Conservation (phyloP, 2,113 vertebrate species). For the Symphodus melops region DNA sequence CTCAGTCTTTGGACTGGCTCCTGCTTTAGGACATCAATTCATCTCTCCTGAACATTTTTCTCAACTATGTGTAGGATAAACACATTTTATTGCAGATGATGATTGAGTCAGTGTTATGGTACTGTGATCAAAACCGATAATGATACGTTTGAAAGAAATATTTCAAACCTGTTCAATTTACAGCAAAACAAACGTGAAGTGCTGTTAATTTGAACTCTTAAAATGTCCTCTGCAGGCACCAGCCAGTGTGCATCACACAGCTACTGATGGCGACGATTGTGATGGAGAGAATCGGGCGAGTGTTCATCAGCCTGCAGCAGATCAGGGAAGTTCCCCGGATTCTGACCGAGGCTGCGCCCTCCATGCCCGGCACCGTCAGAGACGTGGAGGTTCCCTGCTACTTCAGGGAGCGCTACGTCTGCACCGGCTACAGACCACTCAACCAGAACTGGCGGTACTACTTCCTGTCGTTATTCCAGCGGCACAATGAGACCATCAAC, state of each 20-base stretch:
- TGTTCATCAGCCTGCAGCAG: constrained; percentile 83
- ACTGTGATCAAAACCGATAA: no score
- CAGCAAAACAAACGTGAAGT: no score
- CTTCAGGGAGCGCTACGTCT: constrained; percentile 89
- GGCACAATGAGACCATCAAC: constrained; percentile 93
- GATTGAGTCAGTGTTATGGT: no score
- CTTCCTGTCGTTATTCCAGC: constrained; percentile 88
- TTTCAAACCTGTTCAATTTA: no score
- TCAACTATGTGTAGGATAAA: no score
- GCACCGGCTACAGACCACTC: constrained; percentile 87
- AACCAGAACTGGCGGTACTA: constrained; percentile 90
- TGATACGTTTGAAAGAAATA: no score
- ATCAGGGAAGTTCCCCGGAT: constrained; percentile 75
- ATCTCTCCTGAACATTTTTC: no score
- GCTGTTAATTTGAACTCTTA: not conserved
- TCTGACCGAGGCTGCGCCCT: constrained; percentile 69
- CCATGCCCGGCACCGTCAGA: constrained; percentile 80
- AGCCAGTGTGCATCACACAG: not conserved
- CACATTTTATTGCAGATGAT: no score
- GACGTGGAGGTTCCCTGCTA: constrained; percentile 86
- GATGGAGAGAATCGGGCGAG: constrained; percentile 83
- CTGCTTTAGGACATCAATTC: no score
- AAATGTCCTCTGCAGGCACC: constrained; percentile 17
- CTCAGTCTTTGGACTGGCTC: no score
- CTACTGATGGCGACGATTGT: constrained; percentile 79